Conservation (phyloP, 1,140 invertebrate genomes). For the Pissodes strobi region DNA sequence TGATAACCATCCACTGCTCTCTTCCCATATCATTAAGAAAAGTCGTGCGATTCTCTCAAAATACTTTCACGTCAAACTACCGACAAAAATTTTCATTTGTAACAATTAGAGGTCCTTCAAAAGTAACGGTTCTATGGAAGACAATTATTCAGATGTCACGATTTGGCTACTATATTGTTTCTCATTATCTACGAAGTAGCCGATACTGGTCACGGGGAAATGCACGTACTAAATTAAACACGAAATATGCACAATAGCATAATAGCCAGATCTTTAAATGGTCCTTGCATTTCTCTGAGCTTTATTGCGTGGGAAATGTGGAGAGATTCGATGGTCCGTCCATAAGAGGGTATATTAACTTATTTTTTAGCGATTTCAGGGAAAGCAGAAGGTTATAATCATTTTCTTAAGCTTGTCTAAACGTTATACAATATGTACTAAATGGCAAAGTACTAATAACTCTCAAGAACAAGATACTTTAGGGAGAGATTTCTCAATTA, state of each 20-base stretch:
- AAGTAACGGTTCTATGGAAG: neutral
- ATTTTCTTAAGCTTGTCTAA: too few species aligned
- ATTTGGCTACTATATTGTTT: conserved; percentile 7
- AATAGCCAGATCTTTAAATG: neutral
- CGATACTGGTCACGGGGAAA: neutral
- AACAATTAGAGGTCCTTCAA: conserved; percentile 3
- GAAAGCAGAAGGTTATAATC: too few species aligned
- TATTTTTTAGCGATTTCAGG: too few species aligned
- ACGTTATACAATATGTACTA: too few species aligned
- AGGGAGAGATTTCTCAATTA: too few species aligned
- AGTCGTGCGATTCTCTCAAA: neutral
- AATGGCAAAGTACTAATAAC: too few species aligned
- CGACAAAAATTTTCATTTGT: conserved; percentile 3
- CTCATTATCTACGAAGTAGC: conserved; percentile 4
- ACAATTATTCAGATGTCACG: conserved; percentile 8
- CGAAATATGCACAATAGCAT: conserved; percentile 5
- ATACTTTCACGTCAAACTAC: conserved; percentile 7
- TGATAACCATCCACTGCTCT: neutral
- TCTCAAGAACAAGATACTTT: too few species aligned
- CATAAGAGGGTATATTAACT: too few species aligned
- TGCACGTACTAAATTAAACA: conserved; percentile 12
- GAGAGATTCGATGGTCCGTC: too few species aligned
- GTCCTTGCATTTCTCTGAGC: neutral
- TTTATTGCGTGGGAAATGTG: too few species aligned
- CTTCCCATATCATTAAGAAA: conserved; percentile 13